These are phyloP conservation scores for Drosophila buzzatii DNA, from an alignment of 2,888 invertebrate species.

Conservation along the genomic window DNA sequence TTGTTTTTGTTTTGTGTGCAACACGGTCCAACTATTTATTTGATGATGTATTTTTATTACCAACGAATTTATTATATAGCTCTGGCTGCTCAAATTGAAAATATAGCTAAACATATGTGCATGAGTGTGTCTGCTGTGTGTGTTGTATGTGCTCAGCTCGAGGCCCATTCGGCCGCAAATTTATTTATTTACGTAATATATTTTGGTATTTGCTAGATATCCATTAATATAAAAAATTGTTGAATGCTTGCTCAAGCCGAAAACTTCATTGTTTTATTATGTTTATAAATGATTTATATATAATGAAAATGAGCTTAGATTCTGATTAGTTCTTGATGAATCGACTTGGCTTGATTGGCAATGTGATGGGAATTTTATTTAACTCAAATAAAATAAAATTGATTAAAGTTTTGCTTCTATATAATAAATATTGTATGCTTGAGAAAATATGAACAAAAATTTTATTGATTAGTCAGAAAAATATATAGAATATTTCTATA, in stretches of 20 bases:
- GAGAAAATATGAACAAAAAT: no score
- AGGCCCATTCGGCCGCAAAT: constrained; percentile 34
- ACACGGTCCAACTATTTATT: constrained; percentile 75
- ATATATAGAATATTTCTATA: no score
- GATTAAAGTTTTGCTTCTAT: no score
- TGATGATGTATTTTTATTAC: constrained; percentile 79
- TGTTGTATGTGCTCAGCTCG: constrained; percentile 1
- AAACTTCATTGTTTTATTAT: constrained; percentile 5
- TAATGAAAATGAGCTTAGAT: background rate
- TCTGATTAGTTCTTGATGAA: no score
- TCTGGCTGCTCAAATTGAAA: constrained; percentile 51
- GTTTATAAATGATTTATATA: background rate
- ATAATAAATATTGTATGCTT: no score
- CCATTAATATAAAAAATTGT: constrained; percentile 2
- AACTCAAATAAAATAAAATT: background rate
- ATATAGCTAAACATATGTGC: constrained; percentile 40
- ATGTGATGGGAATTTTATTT: background rate
- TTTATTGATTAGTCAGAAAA: no score
- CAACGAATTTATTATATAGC: constrained; percentile 66
- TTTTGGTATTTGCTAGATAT: constrained; percentile 8
- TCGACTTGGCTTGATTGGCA: background rate
- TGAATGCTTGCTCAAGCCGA: background rate
- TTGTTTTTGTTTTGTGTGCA: constrained; percentile 55
- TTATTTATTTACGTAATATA: constrained; percentile 45
- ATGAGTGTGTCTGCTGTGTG: constrained; percentile 8